Evolutionary conservation across 2,888 invertebrate genomes (phyloP).

Genomic region (Apantesis nais): DNA sequence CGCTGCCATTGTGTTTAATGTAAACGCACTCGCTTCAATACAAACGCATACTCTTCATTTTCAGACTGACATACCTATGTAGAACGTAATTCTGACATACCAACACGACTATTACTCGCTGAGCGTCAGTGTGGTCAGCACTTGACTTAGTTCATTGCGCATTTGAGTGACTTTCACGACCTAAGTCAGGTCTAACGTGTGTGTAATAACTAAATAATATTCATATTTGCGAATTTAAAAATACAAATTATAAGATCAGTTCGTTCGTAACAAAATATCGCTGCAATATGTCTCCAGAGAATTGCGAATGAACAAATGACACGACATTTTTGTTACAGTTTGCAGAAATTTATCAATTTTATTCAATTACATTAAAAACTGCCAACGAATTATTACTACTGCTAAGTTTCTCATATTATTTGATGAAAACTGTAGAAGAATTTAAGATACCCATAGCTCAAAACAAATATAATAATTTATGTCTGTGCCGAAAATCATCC

Average conservation of each 20-base stretch:
- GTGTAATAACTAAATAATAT: no score
- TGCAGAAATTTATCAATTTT: slow-evolving; percentile 33
- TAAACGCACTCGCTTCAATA: no score
- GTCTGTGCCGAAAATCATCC: no score
- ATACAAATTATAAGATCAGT: neutral
- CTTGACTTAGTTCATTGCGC: no score
- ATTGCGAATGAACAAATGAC: slow-evolving; percentile 30
- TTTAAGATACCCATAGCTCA: neutral
- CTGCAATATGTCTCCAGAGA: slow-evolving; percentile 19
- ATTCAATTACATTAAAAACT: slow-evolving; percentile 25
- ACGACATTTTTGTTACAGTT: slow-evolving; percentile 34
- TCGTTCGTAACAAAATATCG: slow-evolving; percentile 20
- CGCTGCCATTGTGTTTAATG: no score
- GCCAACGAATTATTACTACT: slow-evolving; percentile 26
- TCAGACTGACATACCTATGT: no score
- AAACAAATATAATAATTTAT: neutral
- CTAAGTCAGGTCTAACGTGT: no score
- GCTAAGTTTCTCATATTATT: slow-evolving; percentile 17
- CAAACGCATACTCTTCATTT: no score
- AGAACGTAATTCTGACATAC: no score
- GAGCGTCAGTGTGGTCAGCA: no score
- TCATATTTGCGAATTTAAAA: neutral
- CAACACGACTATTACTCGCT: no score
- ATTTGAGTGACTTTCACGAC: no score
- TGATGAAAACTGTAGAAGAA: neutral